Conservation (phyloP, 2,888 invertebrate genomes). For the Portevinia maculata region DNA sequence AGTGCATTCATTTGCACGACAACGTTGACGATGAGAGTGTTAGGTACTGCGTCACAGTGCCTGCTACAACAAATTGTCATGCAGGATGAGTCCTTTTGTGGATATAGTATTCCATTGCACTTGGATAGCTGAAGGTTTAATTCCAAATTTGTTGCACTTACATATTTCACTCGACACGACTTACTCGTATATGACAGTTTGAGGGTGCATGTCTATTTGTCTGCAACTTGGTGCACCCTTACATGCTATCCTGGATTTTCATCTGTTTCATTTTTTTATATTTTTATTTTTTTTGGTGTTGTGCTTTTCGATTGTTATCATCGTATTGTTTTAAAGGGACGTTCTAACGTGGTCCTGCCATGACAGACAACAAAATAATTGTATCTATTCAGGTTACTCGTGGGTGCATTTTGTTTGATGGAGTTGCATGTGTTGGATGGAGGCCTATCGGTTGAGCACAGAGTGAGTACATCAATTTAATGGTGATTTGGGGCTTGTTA, state of each 20-base stretch:
- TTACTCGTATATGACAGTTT: slow-evolving; percentile 46
- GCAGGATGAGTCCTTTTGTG: slow-evolving; percentile 62
- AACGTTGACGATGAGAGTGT: slow-evolving; percentile 60
- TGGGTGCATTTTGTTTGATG: neutral
- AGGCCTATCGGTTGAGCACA: slow-evolving; percentile 27
- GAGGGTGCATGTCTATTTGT: slow-evolving; percentile 43
- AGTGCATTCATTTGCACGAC: slow-evolving; percentile 64
- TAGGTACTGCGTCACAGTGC: slow-evolving; percentile 47
- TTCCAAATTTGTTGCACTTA: slow-evolving; percentile 52
- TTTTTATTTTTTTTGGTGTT: slow-evolving; percentile 34
- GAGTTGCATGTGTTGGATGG: slow-evolving; percentile 12
- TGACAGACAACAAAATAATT: slow-evolving; percentile 38
- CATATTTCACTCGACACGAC: slow-evolving; percentile 32
- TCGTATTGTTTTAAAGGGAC: slow-evolving; percentile 64
- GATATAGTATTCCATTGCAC: slow-evolving; percentile 38
- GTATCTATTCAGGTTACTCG: slow-evolving; percentile 16
- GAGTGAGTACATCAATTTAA: slow-evolving; percentile 51
- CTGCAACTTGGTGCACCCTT: slow-evolving; percentile 50
- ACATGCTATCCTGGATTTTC: slow-evolving; percentile 24
- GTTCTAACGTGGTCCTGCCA: slow-evolving; percentile 48
- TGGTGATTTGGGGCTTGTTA: slow-evolving; percentile 63
- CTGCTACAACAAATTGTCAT: slow-evolving; percentile 62
- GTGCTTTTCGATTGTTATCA: slow-evolving; percentile 66
- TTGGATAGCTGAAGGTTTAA: slow-evolving; percentile 43
- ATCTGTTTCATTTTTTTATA: slow-evolving; percentile 10